These are phyloP conservation scores for Anolis sagrei DNA, from an alignment of 2,113 vertebrate genomes.

Conservation along the genomic window DNA sequence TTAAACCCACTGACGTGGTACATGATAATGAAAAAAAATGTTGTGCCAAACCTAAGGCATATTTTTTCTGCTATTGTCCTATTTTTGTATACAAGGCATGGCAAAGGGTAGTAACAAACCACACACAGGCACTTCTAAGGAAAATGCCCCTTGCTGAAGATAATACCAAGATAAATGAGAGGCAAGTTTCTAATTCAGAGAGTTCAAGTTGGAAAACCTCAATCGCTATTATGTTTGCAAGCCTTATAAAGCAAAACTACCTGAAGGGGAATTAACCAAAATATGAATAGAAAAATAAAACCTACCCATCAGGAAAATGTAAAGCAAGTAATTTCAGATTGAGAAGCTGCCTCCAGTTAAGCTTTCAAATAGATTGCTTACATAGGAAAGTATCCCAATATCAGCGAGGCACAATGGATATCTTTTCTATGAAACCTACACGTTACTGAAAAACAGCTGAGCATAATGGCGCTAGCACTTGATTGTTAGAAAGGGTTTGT, in stretches of 20 bases:
- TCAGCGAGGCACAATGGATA: not conserved
- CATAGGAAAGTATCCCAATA: fast-evolving
- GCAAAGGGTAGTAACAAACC: not conserved
- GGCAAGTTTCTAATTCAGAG: not conserved
- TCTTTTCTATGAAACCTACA: not conserved
- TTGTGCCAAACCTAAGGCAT: not conserved
- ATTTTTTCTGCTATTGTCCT: not conserved
- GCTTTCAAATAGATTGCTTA: not conserved
- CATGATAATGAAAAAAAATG: not conserved
- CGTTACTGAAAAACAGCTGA: not conserved
- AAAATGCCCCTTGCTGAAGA: constrained; percentile 1
- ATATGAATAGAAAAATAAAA: not conserved
- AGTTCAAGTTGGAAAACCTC: not conserved
- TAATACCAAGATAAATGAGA: not conserved
- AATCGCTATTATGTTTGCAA: not conserved
- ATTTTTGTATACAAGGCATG: not conserved
- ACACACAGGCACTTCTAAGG: not conserved
- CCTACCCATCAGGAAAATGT: not conserved
- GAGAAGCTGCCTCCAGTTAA: not conserved
- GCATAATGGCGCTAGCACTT: not conserved
- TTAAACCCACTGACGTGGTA: not conserved
- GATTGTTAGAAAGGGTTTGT: not conserved
- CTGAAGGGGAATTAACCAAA: not conserved
- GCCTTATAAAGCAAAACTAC: not conserved
- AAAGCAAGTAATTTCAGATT: not conserved